Evolutionary conservation across 2,797 vertebrate species (phyloP).

Genomic region (Helarctos malayanus): DNA sequence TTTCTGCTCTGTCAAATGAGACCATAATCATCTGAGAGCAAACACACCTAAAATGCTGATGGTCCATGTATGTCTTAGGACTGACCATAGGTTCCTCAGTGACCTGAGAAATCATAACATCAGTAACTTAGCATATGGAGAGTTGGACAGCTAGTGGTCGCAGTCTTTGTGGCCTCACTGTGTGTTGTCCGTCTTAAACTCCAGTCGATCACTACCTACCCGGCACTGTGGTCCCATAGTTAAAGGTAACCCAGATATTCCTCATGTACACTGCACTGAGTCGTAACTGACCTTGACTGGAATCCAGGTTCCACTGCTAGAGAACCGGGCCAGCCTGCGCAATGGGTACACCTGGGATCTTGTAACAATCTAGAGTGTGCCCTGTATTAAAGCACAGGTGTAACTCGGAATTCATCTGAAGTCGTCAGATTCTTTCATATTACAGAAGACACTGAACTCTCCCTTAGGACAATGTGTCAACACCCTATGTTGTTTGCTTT

Average conservation of each 20-base stretch:
- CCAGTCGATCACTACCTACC: not conserved
- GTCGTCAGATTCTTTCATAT: not conserved
- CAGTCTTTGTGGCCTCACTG: too few relatives aligned
- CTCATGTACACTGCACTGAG: fast-evolving
- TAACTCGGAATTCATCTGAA: not conserved
- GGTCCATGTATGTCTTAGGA: not conserved
- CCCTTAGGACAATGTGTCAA: not conserved
- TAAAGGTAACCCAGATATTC: not conserved
- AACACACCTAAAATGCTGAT: not conserved
- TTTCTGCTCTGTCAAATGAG: not conserved
- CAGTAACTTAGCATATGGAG: not conserved
- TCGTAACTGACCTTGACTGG: not conserved
- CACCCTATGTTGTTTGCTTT: not conserved
- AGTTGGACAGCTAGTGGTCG: too few relatives aligned
- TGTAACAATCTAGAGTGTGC: too few relatives aligned
- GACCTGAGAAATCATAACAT: too few relatives aligned
- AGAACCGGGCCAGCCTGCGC: not conserved
- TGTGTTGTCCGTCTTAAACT: not conserved
- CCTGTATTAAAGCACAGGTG: not conserved
- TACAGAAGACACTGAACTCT: not conserved
- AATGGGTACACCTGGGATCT: not conserved
- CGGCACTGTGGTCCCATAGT: not conserved
- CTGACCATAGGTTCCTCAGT: not conserved
- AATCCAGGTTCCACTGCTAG: not conserved
- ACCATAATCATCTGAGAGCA: not conserved